Base-by-base conservation (phyloP, 2,113 vertebrate genomes). In the Solea solea region DNA sequence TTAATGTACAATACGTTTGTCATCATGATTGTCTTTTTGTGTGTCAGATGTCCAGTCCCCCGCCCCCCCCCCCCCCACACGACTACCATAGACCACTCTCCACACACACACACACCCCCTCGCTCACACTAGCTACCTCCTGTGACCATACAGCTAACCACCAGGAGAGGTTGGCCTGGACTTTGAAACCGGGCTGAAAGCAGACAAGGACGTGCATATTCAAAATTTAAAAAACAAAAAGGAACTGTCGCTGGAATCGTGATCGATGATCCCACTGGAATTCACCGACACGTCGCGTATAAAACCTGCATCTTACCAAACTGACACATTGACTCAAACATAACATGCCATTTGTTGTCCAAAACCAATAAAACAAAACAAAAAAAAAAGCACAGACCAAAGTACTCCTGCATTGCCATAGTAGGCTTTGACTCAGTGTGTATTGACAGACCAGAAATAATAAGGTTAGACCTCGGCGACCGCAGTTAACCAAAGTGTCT, bases 401-500 rank as follows among this genome's bases (percentile, higher is more conserved):
- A 95, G 94, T 91, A 88, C 76, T 90, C 84, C 88, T 85, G 84
- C 79, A 81, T 86, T 81, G 88, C 87, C 75, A 83, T 81, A 85
- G 74, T 72, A 77, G 81, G 89, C 85, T 80, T 77, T 78, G 80
- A 88, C 65, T 73, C 71, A 58, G 78, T 79, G 83, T 84, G 82
- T 72, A 78, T 81, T 52, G 72, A 81, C 78, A 84, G 83, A 86
- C 76, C 50, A 55, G 72, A 85, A 80, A 80, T 69, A 66, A 85
- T 40, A 65, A 82, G 64, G 82, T 78, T 80, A 60, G 76, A 86
- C 78, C 80, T 81, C 74, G 50, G 64, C 81, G 82, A 66, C 64
- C 72, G 62, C 84, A 87, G 68, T 88, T 89, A 92, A 94, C 93
- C 94, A 94, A 94, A 94, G 92, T 82, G 85, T 88, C 81, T 88